These are phyloP conservation scores for Echiichthys vipera DNA, from an alignment of 2,797 vertebrate genomes.

Conservation along the genomic window DNA sequence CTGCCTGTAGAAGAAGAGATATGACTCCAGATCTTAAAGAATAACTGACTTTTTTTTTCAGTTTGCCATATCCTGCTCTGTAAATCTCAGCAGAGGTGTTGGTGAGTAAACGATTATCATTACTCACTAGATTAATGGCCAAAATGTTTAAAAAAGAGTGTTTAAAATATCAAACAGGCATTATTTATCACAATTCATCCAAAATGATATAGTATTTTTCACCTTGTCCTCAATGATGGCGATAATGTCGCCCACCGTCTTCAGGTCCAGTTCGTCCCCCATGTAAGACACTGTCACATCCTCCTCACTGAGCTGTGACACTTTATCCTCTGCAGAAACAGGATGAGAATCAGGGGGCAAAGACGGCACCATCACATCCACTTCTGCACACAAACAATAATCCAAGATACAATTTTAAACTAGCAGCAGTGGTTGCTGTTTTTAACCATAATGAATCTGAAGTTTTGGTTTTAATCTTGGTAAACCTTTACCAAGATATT, in stretches of 20 bases:
- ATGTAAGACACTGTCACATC: constrained; percentile 94
- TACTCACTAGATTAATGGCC: background rate
- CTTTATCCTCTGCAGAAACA: constrained; percentile 86
- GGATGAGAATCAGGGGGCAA: constrained; percentile 49
- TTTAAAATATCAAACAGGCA: background rate
- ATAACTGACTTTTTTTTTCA: background rate
- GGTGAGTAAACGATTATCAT: background rate
- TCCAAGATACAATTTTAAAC: background rate
- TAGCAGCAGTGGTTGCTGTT: background rate
- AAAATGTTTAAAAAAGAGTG: background rate
- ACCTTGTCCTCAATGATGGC: constrained; percentile 99
- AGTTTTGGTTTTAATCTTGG: background rate
- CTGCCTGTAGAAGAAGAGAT: constrained; percentile 82
- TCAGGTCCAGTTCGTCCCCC: constrained; percentile 94
- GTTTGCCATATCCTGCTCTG: background rate
- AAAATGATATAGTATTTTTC: constrained; percentile 12
- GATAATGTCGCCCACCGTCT: constrained; percentile 97
- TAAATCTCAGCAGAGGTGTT: background rate
- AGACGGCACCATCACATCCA: constrained; percentile 77
- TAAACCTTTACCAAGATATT: background rate
- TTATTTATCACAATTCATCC: background rate
- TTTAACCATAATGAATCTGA: background rate
- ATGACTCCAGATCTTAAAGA: constrained; percentile 10
- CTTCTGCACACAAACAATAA: constrained; percentile 80
- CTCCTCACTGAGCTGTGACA: constrained; percentile 88